These are phyloP conservation scores for Scelioninae gen. 2 DNA, from an alignment of 2,888 invertebrate genomes.

Conservation along the genomic window DNA sequence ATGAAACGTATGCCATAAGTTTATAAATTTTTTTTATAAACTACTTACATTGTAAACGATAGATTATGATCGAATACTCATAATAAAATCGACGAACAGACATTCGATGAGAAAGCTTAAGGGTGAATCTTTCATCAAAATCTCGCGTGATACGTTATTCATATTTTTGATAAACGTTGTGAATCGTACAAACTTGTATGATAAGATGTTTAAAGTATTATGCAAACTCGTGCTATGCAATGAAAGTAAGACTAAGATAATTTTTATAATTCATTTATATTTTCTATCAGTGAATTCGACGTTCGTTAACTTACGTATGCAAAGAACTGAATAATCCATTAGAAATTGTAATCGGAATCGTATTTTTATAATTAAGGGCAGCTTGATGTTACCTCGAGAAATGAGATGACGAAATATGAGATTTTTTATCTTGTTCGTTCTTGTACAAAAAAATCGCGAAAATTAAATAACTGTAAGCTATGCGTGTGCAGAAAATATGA, in stretches of 20 bases:
- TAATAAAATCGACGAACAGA: no score
- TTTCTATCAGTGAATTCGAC: background rate
- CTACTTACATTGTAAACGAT: no score
- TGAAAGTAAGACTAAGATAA: conserved; percentile 4
- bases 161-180: conserved; percentile 1
- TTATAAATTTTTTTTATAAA: no score
- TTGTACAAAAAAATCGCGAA: no score
- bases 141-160: conserved; percentile 1
- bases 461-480: no score
- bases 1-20: no score
- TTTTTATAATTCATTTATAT: conserved; percentile 2
- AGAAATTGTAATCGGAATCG: no score
- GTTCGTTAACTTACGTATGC: background rate
- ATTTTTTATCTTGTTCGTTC: background rate
- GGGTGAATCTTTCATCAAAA: background rate
- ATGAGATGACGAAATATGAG: background rate
- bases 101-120: no score
- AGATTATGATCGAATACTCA: no score
- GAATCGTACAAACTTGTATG: conserved; percentile 1
- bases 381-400: background rate
- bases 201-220: background rate
- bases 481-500: no score
- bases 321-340: background rate
- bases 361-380: background rate
- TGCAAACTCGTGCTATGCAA: background rate